Percentiles rank a stretch among this genome's conserved stretches.
phyloP scores from a whole-genome alignment of 92 coral and sea anemone species.

The Heteractis magnifica region DNA sequence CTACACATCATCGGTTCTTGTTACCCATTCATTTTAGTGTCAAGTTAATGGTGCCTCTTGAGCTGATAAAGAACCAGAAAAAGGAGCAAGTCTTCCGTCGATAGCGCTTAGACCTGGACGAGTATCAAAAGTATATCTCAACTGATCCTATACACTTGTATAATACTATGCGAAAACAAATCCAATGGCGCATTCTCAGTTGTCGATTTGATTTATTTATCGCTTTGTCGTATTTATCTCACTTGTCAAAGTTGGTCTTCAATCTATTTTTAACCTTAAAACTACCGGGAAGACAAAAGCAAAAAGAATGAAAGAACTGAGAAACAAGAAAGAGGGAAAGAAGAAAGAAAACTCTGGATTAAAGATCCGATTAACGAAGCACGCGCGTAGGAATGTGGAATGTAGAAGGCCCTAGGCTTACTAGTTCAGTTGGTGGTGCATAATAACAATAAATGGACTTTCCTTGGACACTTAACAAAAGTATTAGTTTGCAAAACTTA shows the following conservation, averaged over 20 bases:
- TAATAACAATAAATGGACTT: slow-evolving; percentile 12
- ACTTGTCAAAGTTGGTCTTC: background rate
- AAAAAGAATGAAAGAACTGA: background rate
- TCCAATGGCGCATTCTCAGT: background rate
- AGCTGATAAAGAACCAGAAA: slow-evolving; percentile 8
- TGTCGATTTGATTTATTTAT: background rate
- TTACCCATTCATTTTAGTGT: slow-evolving; percentile 9
- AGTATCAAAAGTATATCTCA: slow-evolving; percentile 3
- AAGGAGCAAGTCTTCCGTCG: background rate
- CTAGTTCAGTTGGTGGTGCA: background rate
- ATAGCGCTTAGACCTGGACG: slow-evolving; percentile 3
- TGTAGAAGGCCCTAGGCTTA: background rate
- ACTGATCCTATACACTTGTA: background rate
- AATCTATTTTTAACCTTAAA: slow-evolving; percentile 10
- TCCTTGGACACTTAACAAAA: slow-evolving; percentile 11
- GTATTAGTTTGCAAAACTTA: slow-evolving; percentile 1
- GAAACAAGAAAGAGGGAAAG: background rate
- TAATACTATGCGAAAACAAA: background rate
- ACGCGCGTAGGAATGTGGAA: slow-evolving; percentile 1
- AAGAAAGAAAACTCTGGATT: background rate
- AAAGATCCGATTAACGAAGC: background rate
- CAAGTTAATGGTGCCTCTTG: slow-evolving; percentile 12
- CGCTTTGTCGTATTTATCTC: background rate
- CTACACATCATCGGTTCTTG: slow-evolving; percentile 8
- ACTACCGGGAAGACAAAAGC: background rate